These are phyloP conservation scores for Typhlichthys eigenmanni DNA, from an alignment of 2,797 vertebrate species.

Conservation along the genomic window DNA sequence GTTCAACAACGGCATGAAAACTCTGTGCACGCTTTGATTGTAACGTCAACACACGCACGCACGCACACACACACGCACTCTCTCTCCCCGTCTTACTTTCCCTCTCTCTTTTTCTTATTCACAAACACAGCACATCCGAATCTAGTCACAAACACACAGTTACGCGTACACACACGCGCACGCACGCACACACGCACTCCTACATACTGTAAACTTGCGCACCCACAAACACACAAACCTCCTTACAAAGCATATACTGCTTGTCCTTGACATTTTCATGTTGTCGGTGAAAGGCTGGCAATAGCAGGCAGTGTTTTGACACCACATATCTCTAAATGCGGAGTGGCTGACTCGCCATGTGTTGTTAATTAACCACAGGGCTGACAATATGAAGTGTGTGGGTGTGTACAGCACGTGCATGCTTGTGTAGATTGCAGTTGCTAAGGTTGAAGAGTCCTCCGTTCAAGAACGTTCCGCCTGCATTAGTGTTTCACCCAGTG, in stretches of 20 bases:
- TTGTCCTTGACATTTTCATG: constrained; percentile 67
- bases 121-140: background rate
- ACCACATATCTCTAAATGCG: constrained; percentile 60
- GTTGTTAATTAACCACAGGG: constrained; percentile 58
- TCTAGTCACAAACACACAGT: background rate
- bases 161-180: constrained; percentile 5
- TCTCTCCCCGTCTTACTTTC: background rate
- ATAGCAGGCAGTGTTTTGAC: constrained; percentile 59
- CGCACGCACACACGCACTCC: constrained; percentile 11
- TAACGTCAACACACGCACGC: background rate
- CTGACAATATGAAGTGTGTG: constrained; percentile 45
- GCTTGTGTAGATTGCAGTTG: constrained; percentile 10
- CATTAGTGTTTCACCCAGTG: too few species aligned
- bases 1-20: constrained; percentile 40
- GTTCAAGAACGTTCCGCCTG: constrained; percentile 9
- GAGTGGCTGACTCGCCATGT: constrained; percentile 37
- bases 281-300: constrained; percentile 57
- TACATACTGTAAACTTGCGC: too few species aligned
- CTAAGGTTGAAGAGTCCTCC: constrained; percentile 9
- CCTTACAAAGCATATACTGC: constrained; percentile 44
- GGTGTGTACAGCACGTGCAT: constrained; percentile 2
- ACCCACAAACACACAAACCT: constrained; percentile 13
- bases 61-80: background rate
- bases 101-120: background rate
- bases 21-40: constrained; percentile 17